Percentiles rank a stretch among this genome's conserved stretches.
These are phyloP conservation scores for Drosophila sucinea DNA, from an alignment of 1,140 invertebrate species.

Conservation along the genomic window DNA sequence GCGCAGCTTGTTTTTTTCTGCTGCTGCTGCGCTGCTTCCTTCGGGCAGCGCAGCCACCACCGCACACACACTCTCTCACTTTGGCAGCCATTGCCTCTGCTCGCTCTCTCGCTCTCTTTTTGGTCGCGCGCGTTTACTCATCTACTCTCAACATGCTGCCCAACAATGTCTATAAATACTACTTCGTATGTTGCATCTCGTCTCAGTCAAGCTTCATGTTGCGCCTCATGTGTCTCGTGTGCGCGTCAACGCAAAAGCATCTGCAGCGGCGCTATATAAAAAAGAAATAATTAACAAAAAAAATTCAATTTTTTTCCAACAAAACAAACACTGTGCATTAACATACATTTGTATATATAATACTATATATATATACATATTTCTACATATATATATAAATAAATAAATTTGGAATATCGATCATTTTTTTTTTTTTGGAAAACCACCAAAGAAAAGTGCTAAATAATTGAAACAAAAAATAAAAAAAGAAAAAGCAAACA, in stretches of 20 bases:
- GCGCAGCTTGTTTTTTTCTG: constrained; percentile 51
- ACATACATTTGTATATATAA: constrained; percentile 23
- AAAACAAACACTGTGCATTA: constrained; percentile 50
- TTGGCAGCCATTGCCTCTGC: constrained; percentile 37
- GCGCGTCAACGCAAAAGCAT: constrained; percentile 74
- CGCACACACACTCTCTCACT: constrained; percentile 24
- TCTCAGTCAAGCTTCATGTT: constrained; percentile 71
- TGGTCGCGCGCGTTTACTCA: constrained; percentile 26
- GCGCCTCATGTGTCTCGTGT: constrained; percentile 70
- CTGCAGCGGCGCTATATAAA: constrained; percentile 53
- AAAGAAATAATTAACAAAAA: constrained; percentile 26
- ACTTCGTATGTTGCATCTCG: constrained; percentile 64
- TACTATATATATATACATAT: constrained; percentile 14
- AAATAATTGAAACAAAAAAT: constrained; percentile 18
- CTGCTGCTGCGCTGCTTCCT: constrained; percentile 48
- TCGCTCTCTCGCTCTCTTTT: constrained; percentile 41
- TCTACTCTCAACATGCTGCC: constrained; percentile 5
- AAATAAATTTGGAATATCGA: constrained; percentile 26
- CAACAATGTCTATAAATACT: constrained; percentile 77
- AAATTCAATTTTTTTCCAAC: constrained; percentile 33
- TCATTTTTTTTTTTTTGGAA: constrained; percentile 35
- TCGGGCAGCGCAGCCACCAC: constrained; percentile 44
- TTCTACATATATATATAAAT: background rate
- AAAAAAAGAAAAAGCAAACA: background rate
- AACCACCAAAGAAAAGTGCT: constrained; percentile 47